phyloP scores from a whole-genome alignment of 2,113 vertebrate genomes.

The Poeciliopsis retropinna region DNA sequence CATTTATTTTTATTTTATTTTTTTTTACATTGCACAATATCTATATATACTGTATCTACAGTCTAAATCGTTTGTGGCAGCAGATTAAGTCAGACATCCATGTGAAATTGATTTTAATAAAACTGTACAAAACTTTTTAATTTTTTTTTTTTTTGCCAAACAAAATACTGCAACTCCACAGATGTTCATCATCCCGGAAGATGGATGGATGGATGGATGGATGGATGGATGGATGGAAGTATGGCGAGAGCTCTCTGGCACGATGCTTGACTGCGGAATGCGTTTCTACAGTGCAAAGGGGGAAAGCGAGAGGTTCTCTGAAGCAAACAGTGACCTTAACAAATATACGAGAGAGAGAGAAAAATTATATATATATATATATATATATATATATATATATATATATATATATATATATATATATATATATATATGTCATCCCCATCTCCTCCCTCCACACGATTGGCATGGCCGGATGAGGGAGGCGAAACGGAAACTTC shows the following conservation, averaged over 20 bases:
- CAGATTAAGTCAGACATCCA: slow-evolving; percentile 82
- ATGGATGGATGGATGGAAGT: slow-evolving; percentile 51
- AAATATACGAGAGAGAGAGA: slow-evolving; percentile 49
- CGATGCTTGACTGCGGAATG: slow-evolving; percentile 31
- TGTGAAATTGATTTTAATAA: slow-evolving; percentile 79
- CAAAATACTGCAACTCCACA: slow-evolving; percentile 78
- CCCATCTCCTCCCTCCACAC: background rate
- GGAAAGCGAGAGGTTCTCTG: slow-evolving; percentile 44
- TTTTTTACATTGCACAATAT: slow-evolving; percentile 76
- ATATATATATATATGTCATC: slow-evolving; percentile 2
- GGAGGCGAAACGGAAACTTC: slow-evolving; percentile 39
- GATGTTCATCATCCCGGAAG: slow-evolving; percentile 70
- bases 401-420: no score
- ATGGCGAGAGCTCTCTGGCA: slow-evolving; percentile 49
- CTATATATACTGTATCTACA: slow-evolving; percentile 81
- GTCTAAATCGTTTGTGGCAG: slow-evolving; percentile 82
- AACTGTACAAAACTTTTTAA: slow-evolving; percentile 78
- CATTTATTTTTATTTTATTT: slow-evolving; percentile 70
- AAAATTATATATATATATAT: no score
- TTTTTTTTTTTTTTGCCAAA: slow-evolving; percentile 69
- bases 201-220: slow-evolving; percentile 31
- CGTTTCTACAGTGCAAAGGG: slow-evolving; percentile 37
- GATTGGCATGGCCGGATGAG: slow-evolving; percentile 43
- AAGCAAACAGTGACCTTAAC: slow-evolving; percentile 57
- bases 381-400: no score